Evolutionary conservation across 2,113 vertebrate species (phyloP), one percentile per base, ranked within the genome.

Genomic region (Variabilichromis moorii): DNA sequence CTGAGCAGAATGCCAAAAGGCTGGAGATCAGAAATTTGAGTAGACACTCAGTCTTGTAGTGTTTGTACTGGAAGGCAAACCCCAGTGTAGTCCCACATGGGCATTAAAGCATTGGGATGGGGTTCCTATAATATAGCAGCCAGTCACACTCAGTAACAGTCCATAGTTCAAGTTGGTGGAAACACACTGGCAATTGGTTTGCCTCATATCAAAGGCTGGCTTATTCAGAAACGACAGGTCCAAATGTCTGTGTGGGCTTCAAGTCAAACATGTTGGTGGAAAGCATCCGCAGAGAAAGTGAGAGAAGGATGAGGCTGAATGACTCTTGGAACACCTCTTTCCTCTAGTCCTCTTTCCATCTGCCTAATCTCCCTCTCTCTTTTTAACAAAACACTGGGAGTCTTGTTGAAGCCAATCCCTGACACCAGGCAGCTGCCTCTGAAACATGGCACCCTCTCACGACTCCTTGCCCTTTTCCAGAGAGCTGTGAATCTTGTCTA

Each of bases 391-490:
- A 63, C 26, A 6, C 26, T 9, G 71, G 42, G 17, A 54, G 79
- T 54, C 84, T 35, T 80, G 40, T 76, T 66, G 8, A 8, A 54
- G 82, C 86, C 31, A 47, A 61, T 50, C 84, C 66, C 80, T 21
- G 80, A 83, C 80, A 40, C 53, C 66, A 12, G 78, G 68, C 37
- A 45, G 86, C 37, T 84, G 81, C 68, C 28, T 19, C 82, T 4
- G 53, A 45, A 82, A 73, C 71, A 53, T 57, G 55, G n/a, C 57
- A n/a, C 35, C 55, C 54, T 40, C 91, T 97, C 96, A 97, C 11
- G 95, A 97, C 90, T 97, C 96, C 91, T 97, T 97, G 80, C 95
- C 96, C 73, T 97, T 97, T 88, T 97, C 96, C 93, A 97, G 89
- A 53, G 95, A 96, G 93, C 96, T 96, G 93, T 96, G 94, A 86